Base-by-base conservation (phyloP, 2,113 vertebrate genomes). In the Aramus guarauna region DNA sequence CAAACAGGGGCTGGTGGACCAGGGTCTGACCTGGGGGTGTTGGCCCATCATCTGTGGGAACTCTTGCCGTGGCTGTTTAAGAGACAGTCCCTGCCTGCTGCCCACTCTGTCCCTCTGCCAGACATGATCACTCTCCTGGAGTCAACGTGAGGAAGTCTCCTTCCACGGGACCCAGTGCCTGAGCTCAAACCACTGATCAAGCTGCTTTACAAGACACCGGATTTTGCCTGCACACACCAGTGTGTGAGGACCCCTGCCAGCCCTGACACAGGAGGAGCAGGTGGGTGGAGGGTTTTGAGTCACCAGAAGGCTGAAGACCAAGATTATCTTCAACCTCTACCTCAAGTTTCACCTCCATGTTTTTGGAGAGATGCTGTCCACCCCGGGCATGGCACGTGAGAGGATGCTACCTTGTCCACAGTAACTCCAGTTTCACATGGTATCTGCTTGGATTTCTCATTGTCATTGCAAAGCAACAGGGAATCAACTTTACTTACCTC, bases 321-420 rank as follows among this genome's bases (percentile, higher is more conserved):
- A 64, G 63, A 39, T 41, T 4, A 7, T 71, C 56, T 62, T 75
- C 43, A 48, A 3, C 45, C 26, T 8, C 10, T 27, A 13, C 36
- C 30, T 47, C 34, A 84, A 37, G 5, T 39, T 41, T 82, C 14
- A 62, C 7, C 5, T 67, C 20, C 12, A 9, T 1, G 5, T 59
- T 64, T 90, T 67, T 20, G 30, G 50, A 64, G 53, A 32, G 34
- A 48, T 43, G 18, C 16, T 45, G 32, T 22, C 73, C 55, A 50
- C 32, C 7, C 23, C 41, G 69, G 34, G 36, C 37, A 74, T 0
- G 0, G 9, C 2, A 4, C 9, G n/a, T 53, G 1, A 55, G 27
- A 59, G 62, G 27, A 43, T 32, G n/a, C 62, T 67, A 9, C 24
- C 30, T 76, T 64, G 43, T 48, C 15, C 16, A n/a, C 26, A n/a